These are phyloP conservation scores for Trochalopteron elliotii DNA, from an alignment of 2,113 vertebrate species.

Conservation along the genomic window DNA sequence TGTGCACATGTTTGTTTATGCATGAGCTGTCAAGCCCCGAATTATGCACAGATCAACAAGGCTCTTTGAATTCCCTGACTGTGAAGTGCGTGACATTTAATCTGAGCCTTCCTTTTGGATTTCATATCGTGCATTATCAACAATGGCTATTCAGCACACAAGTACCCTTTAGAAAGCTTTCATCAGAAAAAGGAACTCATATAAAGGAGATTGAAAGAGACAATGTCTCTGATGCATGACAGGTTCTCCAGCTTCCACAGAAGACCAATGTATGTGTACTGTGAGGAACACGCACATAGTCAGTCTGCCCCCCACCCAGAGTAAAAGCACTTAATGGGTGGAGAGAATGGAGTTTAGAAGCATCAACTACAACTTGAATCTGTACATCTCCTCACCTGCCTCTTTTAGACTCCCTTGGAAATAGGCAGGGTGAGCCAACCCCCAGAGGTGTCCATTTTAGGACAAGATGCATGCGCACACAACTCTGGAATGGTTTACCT, in stretches of 20 bases:
- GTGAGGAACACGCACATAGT: not conserved
- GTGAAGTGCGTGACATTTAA: conserved; percentile 23
- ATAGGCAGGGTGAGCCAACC: not conserved
- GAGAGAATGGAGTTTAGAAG: not conserved
- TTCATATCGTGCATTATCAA: conserved; percentile 17
- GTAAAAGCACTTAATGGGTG: not conserved
- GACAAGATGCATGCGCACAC: not conserved
- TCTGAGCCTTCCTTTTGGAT: not conserved
- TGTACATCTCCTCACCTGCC: not conserved
- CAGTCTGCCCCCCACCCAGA: not conserved
- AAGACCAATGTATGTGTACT: not conserved
- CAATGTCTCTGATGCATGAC: not conserved
- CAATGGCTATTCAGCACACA: conserved; percentile 1
- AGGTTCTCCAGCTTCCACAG: not conserved
- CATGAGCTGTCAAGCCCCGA: not conserved
- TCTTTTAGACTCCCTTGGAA: not conserved
- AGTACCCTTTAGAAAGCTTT: conserved; percentile 35
- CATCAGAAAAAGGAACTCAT: not conserved
- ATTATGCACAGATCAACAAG: conserved; percentile 24
- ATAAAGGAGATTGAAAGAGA: not conserved
- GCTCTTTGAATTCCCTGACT: not conserved
- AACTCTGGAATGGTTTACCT: not conserved
- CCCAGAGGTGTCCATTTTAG: not conserved
- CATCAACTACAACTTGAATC: not conserved
- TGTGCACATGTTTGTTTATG: conserved; percentile 7